These are phyloP conservation scores for Astreopora myriophthalma DNA, from an alignment of 64 coral and sea anemone genomes.

Conservation along the genomic window DNA sequence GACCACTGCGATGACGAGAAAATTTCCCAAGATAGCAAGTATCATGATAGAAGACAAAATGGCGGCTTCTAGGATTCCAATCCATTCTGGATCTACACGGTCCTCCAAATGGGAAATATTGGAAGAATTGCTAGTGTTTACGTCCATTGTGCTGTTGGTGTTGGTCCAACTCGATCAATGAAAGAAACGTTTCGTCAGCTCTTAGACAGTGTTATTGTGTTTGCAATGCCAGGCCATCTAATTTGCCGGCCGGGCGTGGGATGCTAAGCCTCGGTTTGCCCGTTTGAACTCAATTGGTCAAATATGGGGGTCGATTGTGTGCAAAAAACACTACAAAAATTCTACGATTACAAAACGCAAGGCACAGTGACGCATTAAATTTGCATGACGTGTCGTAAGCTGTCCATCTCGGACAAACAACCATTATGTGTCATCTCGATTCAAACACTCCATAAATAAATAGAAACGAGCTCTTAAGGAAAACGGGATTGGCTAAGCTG, in stretches of 20 bases:
- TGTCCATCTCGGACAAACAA: background rate
- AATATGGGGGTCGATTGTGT: too few relatives aligned
- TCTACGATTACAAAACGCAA: too few relatives aligned
- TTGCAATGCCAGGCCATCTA: too few relatives aligned
- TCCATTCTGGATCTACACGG: conserved; percentile 35
- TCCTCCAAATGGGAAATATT: background rate
- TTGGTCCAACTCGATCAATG: too few relatives aligned
- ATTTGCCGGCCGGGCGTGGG: background rate
- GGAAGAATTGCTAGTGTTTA: background rate
- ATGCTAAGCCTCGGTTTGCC: background rate
- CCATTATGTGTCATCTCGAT: background rate
- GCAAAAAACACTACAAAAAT: too few relatives aligned
- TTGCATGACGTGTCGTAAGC: too few relatives aligned
- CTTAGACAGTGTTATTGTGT: too few relatives aligned
- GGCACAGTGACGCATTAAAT: too few relatives aligned
- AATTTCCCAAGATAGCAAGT: conserved; percentile 51
- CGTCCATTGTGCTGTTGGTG: background rate
- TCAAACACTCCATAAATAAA: background rate
- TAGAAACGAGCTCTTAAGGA: too few relatives aligned
- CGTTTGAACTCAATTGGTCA: too few relatives aligned
- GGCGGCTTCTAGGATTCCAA: conserved; percentile 42
- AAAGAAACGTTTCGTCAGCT: too few relatives aligned
- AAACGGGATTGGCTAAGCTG: too few relatives aligned
- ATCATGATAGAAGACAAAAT: conserved; percentile 53
- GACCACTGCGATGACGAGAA: conserved; percentile 68